Evolutionary conservation across 2,113 vertebrate species (phyloP), one percentile per base, ranked within the genome.

Genomic region (Lichenostomus cassidix): DNA sequence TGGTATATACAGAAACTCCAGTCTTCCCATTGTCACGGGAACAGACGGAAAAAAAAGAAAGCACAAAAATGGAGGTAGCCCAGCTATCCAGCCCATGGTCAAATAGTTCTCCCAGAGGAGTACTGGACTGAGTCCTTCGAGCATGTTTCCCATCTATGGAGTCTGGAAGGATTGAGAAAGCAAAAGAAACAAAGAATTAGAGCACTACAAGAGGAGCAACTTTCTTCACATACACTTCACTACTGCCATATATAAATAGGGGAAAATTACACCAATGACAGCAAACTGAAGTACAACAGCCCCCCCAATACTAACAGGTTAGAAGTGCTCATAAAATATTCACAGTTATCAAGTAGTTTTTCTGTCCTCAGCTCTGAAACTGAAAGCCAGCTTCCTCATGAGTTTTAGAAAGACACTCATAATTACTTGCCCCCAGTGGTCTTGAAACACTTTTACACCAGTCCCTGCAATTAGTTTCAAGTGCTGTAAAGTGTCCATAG

Each of bases 41-140:
- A 84, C 96, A 97, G 58, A 97, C 88, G 37, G 97, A 98, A 94
- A 97, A 98, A 90, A 98, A 96, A 63, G 97, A 98, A 62, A 98
- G 92, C 31, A 94, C 89, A 77, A 97, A 97, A 83, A 98, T 94
- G 65, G 97, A 98, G 60, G 96, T 95, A 94, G 97, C 96, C 97
- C 97, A 98, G 93, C 97, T 98, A 87, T 98, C 97, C 82, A 98
- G 92, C 8, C 97, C 97, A 28, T 97, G 97, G 95, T 98, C 97
- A 94, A 98, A 98, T 10, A 98, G 78, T 46, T 98, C 97, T 94
- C 98, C 96, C 74, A 97, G 75, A 49, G 97, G 97, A 89, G 82
- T 97, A 87, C 96, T 97, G 76, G 97, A 97, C 76, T 97, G 96
- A 84, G 97, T 98, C 70, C 97, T 98, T 91, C 97, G 96, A 92